Evolutionary conservation across 2,797 vertebrate species (phyloP).

Genomic region (Gallirallus australis): DNA sequence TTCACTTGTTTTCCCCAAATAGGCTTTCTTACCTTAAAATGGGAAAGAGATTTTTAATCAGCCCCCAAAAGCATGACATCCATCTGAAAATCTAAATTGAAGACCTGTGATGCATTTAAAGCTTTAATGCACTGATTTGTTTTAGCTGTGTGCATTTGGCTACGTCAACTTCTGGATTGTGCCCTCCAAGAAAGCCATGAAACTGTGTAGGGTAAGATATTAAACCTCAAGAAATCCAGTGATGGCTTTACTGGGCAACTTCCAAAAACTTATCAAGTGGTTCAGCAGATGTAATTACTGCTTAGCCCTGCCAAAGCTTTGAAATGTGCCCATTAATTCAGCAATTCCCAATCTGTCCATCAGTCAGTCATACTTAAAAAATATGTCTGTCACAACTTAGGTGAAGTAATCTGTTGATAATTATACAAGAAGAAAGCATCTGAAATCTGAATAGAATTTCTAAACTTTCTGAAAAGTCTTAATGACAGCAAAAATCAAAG

Average conservation of each 20-base stretch:
- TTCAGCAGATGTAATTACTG: slow-evolving; percentile 85
- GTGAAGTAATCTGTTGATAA: slow-evolving; percentile 78
- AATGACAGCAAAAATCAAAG: slow-evolving; percentile 48
- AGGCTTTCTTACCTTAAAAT: not conserved
- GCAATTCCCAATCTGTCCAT: slow-evolving; percentile 82
- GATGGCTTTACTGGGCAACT: slow-evolving; percentile 80
- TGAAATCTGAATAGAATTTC: slow-evolving; percentile 59
- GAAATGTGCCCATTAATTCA: slow-evolving; percentile 82
- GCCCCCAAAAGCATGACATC: not conserved
- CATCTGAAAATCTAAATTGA: slow-evolving; percentile 16
- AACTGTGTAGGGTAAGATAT: slow-evolving; percentile 67
- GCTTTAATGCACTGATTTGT: not conserved
- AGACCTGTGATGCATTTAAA: not conserved
- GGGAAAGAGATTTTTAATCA: not conserved
- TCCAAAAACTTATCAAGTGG: slow-evolving; percentile 85
- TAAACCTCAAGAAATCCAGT: slow-evolving; percentile 76
- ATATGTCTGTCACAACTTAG: slow-evolving; percentile 83
- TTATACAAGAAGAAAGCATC: slow-evolving; percentile 69
- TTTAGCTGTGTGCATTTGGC: not conserved
- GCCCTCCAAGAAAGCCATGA: slow-evolving; percentile 48
- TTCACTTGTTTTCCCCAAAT: not conserved
- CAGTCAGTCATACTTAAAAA: slow-evolving; percentile 87
- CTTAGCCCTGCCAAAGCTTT: slow-evolving; percentile 79
- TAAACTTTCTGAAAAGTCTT: slow-evolving; percentile 53
- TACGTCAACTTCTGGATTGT: not conserved